phyloP scores from a whole-genome alignment of 2,797 vertebrate genomes.

The Knipowitschia caucasica region DNA sequence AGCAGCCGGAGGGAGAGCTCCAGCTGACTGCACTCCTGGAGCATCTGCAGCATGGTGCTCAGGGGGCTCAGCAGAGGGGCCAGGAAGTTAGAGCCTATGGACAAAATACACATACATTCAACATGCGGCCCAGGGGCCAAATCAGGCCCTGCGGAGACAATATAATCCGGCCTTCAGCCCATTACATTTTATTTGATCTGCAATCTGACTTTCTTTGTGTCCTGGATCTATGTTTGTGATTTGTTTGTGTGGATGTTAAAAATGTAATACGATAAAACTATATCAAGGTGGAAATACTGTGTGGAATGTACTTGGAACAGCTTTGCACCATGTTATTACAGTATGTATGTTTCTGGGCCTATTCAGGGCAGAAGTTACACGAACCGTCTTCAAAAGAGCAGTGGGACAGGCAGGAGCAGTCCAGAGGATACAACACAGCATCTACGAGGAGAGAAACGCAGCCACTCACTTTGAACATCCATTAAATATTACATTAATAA shows the following conservation, averaged over 20 bases:
- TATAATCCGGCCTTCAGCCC: neutral
- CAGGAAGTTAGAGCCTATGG: conserved; percentile 73
- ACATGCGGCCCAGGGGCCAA: too few species aligned
- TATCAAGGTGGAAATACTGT: too few species aligned
- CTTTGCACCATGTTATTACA: too few species aligned
- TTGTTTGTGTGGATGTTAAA: too few species aligned
- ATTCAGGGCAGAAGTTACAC: too few species aligned
- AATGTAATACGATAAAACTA: too few species aligned
- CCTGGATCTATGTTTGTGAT: too few species aligned
- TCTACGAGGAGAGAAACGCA: conserved; percentile 67
- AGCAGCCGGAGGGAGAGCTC: conserved; percentile 85
- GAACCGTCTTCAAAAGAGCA: conserved; percentile 80
- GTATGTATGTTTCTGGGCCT: too few species aligned
- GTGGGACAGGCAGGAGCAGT: conserved; percentile 85
- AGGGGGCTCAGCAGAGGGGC: conserved; percentile 73
- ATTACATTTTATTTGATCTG: too few species aligned
- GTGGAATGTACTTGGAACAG: too few species aligned
- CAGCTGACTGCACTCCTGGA: conserved; percentile 91
- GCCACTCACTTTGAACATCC: neutral
- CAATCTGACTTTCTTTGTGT: too few species aligned
- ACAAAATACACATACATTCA: neutral
- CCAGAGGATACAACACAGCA: conserved; percentile 79
- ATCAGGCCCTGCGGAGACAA: neutral
- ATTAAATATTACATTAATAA: too few species aligned
- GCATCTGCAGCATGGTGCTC: conserved; percentile 80